Conservation (phyloP, 1,140 invertebrate species). For the Dendrolimus punctatus region DNA sequence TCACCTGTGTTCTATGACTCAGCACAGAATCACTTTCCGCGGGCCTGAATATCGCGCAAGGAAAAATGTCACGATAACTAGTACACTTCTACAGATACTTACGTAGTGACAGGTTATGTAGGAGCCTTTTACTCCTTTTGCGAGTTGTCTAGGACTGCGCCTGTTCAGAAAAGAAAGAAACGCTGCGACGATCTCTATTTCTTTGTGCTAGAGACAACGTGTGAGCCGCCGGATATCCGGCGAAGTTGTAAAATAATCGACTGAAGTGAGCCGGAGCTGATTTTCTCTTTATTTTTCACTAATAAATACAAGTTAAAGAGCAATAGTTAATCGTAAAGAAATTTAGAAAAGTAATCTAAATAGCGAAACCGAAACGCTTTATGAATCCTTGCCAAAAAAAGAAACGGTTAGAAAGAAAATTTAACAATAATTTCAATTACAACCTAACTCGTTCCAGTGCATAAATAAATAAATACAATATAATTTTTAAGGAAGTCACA, state of each 20-base stretch:
- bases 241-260: slow-evolving; percentile 33
- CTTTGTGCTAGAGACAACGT: slow-evolving; percentile 62
- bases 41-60: slow-evolving; percentile 1
- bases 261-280: slow-evolving; percentile 32
- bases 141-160: slow-evolving; percentile 69
- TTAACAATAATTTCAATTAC: slow-evolving; percentile 11
- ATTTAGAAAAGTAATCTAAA: too few species aligned
- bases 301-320: too few species aligned
- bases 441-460: slow-evolving; percentile 7
- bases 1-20: slow-evolving; percentile 34
- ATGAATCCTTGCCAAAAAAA: too few species aligned
- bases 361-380: too few species aligned
- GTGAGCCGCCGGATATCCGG: slow-evolving; percentile 68
- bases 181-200: slow-evolving; percentile 64
- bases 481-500: slow-evolving; percentile 47
- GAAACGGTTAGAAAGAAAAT: slow-evolving; percentile 9
- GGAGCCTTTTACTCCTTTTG: slow-evolving; percentile 73
- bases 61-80: slow-evolving; percentile 13
- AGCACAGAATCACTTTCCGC: slow-evolving; percentile 25
- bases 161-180: slow-evolving; percentile 72
- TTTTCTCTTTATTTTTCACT: slow-evolving; percentile 10
- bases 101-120: slow-evolving; percentile 72
- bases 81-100: slow-evolving; percentile 45
- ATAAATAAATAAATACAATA: slow-evolving; percentile 29
- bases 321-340: too few species aligned